A percentile compares a stretch with the other conserved stretches of the same genome.
These are phyloP conservation scores for Plagiodera versicolora DNA, from an alignment of 2,888 invertebrate genomes.

Conservation along the genomic window DNA sequence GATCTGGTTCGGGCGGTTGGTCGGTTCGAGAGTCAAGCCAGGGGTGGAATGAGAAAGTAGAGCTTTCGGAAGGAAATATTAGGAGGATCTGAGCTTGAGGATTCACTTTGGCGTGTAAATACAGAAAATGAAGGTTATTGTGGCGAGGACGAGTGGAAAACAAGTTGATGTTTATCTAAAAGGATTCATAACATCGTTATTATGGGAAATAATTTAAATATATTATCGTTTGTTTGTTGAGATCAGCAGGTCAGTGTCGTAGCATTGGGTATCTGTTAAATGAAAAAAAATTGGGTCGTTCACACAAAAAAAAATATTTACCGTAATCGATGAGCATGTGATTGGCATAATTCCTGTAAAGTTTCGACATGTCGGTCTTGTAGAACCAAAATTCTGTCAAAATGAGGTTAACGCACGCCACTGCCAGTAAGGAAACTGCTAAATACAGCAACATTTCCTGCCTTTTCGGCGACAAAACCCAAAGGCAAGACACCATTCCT, in stretches of 20 bases:
- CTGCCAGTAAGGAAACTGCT: conserved; percentile 59
- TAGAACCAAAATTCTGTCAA: conserved; percentile 57
- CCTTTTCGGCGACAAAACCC: conserved; percentile 51
- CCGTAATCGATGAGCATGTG: conserved; percentile 53
- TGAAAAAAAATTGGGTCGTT: too few species aligned
- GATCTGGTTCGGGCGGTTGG: conserved; percentile 24
- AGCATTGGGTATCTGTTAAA: too few species aligned
- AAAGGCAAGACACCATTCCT: conserved; percentile 56
- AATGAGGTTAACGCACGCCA: conserved; percentile 59
- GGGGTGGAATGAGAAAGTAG: conserved; percentile 7
- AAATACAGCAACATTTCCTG: conserved; percentile 57
- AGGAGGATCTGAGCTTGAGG: too few species aligned
- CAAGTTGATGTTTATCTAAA: not conserved
- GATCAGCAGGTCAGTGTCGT: not conserved
- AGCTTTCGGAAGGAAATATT: conserved; percentile 8
- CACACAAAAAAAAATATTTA: too few species aligned
- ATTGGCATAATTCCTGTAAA: conserved; percentile 47
- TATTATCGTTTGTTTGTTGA: not conserved
- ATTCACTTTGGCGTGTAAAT: too few species aligned
- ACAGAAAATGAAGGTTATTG: too few species aligned
- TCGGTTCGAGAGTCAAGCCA: conserved; percentile 22
- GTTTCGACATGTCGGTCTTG: conserved; percentile 46
- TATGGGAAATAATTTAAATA: not conserved
- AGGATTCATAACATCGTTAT: too few species aligned
- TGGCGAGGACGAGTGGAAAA: not conserved